These are phyloP conservation scores for Ammospiza nelsoni DNA, from an alignment of 2,113 vertebrate genomes.

Conservation along the genomic window DNA sequence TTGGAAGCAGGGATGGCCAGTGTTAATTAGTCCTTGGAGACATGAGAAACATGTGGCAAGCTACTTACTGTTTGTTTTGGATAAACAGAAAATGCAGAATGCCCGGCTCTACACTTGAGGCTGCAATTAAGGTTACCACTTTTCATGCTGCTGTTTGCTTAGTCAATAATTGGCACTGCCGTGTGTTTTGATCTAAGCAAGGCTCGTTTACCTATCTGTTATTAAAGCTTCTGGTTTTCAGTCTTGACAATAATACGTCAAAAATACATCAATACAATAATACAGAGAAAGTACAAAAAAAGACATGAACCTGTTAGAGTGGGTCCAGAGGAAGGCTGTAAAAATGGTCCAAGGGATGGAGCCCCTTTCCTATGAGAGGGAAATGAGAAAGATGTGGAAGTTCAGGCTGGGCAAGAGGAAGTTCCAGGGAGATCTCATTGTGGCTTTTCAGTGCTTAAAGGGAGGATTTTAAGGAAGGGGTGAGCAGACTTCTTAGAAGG, in stretches of 20 bases:
- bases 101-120: background rate
- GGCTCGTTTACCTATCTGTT: background rate
- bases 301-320: rapidly evolving
- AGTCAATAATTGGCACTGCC: background rate
- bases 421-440: background rate
- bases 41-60: constrained; percentile 28
- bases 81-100: constrained; percentile 2
- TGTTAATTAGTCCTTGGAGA: constrained; percentile 58
- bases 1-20: background rate
- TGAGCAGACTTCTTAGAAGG: background rate
- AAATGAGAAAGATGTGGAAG: background rate
- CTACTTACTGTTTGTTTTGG: constrained; percentile 16
- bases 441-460: background rate
- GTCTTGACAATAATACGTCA: background rate
- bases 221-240: background rate
- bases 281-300: background rate
- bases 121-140: constrained; percentile 36
- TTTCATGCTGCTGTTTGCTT: background rate
- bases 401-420: background rate
- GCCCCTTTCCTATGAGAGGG: background rate
- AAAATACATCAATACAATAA: background rate
- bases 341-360: background rate
- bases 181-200: background rate
- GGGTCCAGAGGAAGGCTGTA: background rate
- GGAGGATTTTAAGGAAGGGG: background rate